Evolutionary conservation across 2,888 invertebrate genomes (phyloP).

Genomic region (Ochropleura leucogaster): DNA sequence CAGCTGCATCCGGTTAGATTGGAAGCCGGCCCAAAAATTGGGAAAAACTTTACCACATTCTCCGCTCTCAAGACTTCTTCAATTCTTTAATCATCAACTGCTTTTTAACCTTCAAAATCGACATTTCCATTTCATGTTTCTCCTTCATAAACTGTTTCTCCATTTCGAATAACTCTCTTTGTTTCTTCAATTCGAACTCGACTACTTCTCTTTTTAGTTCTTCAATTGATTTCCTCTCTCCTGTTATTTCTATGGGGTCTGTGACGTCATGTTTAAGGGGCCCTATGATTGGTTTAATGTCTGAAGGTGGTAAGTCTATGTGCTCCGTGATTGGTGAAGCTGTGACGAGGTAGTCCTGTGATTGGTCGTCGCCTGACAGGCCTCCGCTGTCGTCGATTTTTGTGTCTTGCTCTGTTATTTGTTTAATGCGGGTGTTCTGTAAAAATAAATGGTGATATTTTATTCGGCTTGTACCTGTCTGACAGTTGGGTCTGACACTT

Average conservation of each 20-base stretch:
- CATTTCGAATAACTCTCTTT: conserved; percentile 66
- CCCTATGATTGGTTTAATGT: conserved; percentile 54
- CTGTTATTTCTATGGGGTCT: conserved; percentile 57
- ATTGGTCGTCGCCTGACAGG: conserved; percentile 29
- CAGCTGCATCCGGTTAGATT: background rate
- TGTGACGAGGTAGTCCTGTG: conserved; percentile 38
- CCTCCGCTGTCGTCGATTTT: conserved; percentile 57
- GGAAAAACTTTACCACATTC: background rate
- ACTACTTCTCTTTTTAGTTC: conserved; percentile 61
- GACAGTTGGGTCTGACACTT: background rate
- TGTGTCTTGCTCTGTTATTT: conserved; percentile 28
- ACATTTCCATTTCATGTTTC: conserved; percentile 65
- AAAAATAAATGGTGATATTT: background rate
- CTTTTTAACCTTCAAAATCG: conserved; percentile 62
- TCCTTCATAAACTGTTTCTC: conserved; percentile 63
- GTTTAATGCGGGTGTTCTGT: conserved; percentile 44
- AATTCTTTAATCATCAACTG: conserved; percentile 62
- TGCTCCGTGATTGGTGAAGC: conserved; percentile 48
- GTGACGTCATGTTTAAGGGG: conserved; percentile 18
- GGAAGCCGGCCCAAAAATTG: background rate
- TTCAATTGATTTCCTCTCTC: conserved; percentile 52
- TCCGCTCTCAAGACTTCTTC: conserved; percentile 40
- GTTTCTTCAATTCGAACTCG: conserved; percentile 65
- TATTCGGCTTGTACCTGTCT: background rate
- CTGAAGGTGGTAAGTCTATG: conserved; percentile 40